Conservation (phyloP, 2,888 invertebrate species). For the Mythimna ferrago region DNA sequence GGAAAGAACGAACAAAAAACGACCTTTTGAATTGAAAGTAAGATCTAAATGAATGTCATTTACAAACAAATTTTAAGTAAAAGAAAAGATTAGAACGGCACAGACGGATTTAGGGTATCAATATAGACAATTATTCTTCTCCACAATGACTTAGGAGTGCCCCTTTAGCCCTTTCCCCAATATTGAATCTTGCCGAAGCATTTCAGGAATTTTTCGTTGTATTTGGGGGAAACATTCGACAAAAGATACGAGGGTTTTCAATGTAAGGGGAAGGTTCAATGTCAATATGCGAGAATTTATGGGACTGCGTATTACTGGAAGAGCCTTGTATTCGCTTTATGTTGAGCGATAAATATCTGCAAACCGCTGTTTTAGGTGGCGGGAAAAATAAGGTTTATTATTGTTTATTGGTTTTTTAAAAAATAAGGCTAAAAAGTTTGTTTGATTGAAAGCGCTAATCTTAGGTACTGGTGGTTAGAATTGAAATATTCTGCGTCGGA, state of each 20-base stretch:
- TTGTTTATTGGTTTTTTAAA: conserved; percentile 5
- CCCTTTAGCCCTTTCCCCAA: conserved; percentile 59
- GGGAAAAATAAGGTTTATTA: neutral
- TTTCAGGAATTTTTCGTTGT: conserved; percentile 79
- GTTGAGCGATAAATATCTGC: conserved; percentile 37
- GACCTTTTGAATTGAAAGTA: conserved; percentile 20
- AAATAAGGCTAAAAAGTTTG: neutral
- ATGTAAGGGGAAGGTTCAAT: conserved; percentile 73
- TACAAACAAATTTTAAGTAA: conserved; percentile 34
- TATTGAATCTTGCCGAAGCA: conserved; percentile 75
- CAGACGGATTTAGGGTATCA: conserved; percentile 59
- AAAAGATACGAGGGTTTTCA: conserved; percentile 80
- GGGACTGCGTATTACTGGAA: conserved; percentile 64
- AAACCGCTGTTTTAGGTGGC: neutral
- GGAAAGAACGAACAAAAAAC: conserved; percentile 8
- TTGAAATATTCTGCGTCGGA: too few species aligned
- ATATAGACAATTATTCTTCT: conserved; percentile 68
- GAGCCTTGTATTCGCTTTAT: conserved; percentile 28
- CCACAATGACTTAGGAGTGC: conserved; percentile 65
- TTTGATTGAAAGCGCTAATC: too few species aligned
- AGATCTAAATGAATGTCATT: conserved; percentile 19
- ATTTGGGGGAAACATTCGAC: conserved; percentile 76
- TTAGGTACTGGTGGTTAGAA: too few species aligned
- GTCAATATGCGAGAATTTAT: conserved; percentile 83
- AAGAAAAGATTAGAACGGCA: conserved; percentile 32